Percentiles rank a stretch among this genome's conserved stretches.
These are phyloP conservation scores for Nasua narica DNA, from an alignment of 2,797 vertebrate genomes.

Conservation along the genomic window DNA sequence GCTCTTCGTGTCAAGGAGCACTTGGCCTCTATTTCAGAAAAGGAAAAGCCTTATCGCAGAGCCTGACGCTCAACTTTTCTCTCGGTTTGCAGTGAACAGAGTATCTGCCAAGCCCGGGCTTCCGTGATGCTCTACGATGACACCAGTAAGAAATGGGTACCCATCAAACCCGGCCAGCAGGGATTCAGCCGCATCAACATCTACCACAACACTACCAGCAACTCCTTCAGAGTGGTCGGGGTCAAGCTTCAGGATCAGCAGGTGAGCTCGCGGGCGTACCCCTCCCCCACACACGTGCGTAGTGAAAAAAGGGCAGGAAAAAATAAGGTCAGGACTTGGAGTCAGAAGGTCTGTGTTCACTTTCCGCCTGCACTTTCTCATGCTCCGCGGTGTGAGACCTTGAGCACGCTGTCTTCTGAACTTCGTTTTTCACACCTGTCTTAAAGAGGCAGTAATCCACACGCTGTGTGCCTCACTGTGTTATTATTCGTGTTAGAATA, in stretches of 20 bases:
- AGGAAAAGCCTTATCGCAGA: neutral
- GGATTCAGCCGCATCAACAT: constrained; percentile 99
- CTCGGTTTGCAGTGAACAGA: constrained; percentile 92
- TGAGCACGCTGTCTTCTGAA: neutral
- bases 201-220: constrained; percentile 95
- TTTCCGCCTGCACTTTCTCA: neutral
- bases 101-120: constrained; percentile 99
- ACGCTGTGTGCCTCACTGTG: neutral
- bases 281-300: rapidly evolving
- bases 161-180: constrained; percentile 98
- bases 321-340: neutral
- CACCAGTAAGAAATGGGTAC: constrained; percentile 99
- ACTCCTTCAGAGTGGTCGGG: constrained; percentile 96
- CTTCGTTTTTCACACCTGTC: neutral
- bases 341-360: neutral
- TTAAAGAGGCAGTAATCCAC: neutral
- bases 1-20: neutral
- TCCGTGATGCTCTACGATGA: constrained; percentile 99
- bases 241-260: constrained; percentile 99
- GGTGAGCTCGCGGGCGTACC: constrained; percentile 80
- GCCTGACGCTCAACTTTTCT: neutral
- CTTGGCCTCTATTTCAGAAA: neutral
- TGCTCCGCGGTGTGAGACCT: neutral
- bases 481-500: neutral
- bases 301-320: neutral